Conservation (phyloP, 2,113 vertebrate genomes). For the Smithornis capensis region DNA sequence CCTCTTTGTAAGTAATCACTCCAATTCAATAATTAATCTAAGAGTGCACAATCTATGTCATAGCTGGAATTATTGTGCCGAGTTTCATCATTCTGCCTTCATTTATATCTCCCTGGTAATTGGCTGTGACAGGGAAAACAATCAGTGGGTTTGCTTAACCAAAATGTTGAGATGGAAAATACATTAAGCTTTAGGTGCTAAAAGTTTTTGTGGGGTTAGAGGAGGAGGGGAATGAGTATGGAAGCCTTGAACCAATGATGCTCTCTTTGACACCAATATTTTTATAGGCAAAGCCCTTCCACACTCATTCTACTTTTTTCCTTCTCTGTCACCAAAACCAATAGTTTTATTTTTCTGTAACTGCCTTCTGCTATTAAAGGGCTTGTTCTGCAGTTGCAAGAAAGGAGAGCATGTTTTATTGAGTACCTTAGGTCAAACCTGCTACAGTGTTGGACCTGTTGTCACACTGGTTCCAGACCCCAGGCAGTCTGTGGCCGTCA, state of each 20-base stretch:
- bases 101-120: slow-evolving; percentile 8
- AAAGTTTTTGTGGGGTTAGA: neutral
- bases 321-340: neutral
- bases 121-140: neutral
- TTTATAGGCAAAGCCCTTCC: neutral
- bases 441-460: neutral
- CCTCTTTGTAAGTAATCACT: slow-evolving; percentile 12
- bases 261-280: neutral
- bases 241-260: neutral
- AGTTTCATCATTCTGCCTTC: slow-evolving; percentile 13
- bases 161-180: neutral
- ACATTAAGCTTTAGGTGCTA: neutral
- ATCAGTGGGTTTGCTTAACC: neutral
- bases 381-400: neutral
- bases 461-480: accelerated
- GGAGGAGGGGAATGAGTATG: neutral
- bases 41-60: neutral
- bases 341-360: neutral
- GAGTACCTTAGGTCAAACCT: neutral
- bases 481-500: neutral
- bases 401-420: neutral
- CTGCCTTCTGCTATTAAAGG: neutral
- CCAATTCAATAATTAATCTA: slow-evolving; percentile 43
- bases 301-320: neutral
- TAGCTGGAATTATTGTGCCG: slow-evolving; percentile 26